These are phyloP conservation scores for Mythimna pallens DNA, from an alignment of 2,888 invertebrate species.

Conservation along the genomic window DNA sequence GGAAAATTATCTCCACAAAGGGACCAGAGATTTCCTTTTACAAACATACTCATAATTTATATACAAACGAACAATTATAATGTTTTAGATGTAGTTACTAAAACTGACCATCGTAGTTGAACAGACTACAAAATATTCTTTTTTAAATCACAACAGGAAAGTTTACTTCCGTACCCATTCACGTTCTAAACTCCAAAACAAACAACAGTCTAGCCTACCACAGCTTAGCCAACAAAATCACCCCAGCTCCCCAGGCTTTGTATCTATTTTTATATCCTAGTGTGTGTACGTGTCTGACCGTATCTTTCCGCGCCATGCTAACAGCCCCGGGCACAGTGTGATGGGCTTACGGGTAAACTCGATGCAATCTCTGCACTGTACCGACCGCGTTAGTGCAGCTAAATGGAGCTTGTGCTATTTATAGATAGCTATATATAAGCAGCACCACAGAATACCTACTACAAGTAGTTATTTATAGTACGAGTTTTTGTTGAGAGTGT, in stretches of 20 bases:
- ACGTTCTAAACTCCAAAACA: slow-evolving; percentile 3
- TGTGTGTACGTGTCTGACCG: slow-evolving; percentile 20
- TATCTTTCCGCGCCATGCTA: slow-evolving; percentile 38
- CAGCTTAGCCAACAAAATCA: slow-evolving; percentile 19
- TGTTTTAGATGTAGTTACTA: not conserved
- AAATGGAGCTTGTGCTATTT: slow-evolving; percentile 29
- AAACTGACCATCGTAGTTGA: not conserved
- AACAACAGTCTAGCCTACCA: slow-evolving; percentile 13
- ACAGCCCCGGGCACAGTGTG: slow-evolving; percentile 12
- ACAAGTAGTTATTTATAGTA: not conserved
- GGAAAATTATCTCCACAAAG: not conserved
- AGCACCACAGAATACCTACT: no score
- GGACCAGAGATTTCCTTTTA: not conserved
- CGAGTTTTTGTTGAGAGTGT: no score
- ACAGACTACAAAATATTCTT: not conserved
- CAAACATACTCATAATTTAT: no score
- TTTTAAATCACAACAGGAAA: not conserved
- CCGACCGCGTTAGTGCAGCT: slow-evolving; percentile 31
- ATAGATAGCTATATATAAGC: slow-evolving; percentile 3
- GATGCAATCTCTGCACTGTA: slow-evolving; percentile 43
- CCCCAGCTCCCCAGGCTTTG: not conserved
- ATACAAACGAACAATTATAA: no score
- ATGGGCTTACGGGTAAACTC: slow-evolving; percentile 49
- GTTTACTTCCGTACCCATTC: not conserved
- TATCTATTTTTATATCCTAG: slow-evolving; percentile 28